Evolutionary conservation across 2,888 invertebrate genomes (phyloP).

Genomic region (Gryllus longicercus): DNA sequence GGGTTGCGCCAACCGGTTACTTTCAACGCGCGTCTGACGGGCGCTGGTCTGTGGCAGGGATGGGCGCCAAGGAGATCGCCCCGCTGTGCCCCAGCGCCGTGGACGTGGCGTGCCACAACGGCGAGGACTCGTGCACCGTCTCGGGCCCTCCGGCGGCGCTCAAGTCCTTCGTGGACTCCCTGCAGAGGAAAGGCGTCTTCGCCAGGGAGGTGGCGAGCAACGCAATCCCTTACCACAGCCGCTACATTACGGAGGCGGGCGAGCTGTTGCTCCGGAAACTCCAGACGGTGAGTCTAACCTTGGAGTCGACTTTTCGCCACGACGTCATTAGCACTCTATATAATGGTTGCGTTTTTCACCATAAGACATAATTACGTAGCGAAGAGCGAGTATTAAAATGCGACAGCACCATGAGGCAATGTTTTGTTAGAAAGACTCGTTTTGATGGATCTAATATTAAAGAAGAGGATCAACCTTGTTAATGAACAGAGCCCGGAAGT

Average conservation of each 20-base stretch:
- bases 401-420: no score
- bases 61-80: slow-evolving; percentile 46
- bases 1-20: background rate
- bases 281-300: slow-evolving; percentile 41
- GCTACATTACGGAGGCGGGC: slow-evolving; percentile 46
- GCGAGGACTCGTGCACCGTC: slow-evolving; percentile 70
- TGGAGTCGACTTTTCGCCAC: background rate
- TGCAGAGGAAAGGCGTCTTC: slow-evolving; percentile 46
- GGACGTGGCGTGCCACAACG: slow-evolving; percentile 76
- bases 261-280: slow-evolving; percentile 48
- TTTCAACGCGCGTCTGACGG: background rate
- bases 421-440: no score
- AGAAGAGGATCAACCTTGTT: no score
- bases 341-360: no score
- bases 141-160: slow-evolving; percentile 68
- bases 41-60: slow-evolving; percentile 40
- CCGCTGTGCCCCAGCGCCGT: slow-evolving; percentile 57
- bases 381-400: no score
- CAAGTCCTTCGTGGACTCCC: slow-evolving; percentile 54
- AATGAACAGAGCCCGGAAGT: no score
- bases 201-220: slow-evolving; percentile 40
- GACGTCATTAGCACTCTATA: no score
- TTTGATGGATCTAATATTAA: no score
- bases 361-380: no score
- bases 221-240: slow-evolving; percentile 42